Conservation (phyloP, 2,888 invertebrate species). For the Drosophila mettleri region DNA sequence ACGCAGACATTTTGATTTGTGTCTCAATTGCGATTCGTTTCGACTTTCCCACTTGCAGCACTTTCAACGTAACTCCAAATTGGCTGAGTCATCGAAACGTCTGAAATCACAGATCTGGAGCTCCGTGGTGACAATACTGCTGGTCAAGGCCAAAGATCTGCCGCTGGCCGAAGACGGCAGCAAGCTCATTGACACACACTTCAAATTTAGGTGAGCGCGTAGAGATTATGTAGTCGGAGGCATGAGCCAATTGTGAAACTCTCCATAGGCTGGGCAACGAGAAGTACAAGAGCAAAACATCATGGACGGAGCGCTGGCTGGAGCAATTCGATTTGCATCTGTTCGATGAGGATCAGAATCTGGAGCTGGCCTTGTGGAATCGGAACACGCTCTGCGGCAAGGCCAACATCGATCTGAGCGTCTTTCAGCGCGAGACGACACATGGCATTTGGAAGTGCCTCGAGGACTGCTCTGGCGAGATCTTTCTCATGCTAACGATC, state of each 20-base stretch:
- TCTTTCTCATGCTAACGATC: constrained; percentile 95
- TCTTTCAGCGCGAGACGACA: constrained; percentile 94
- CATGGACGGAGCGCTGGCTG: constrained; percentile 95
- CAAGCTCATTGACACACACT: constrained; percentile 95
- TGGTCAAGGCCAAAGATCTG: constrained; percentile 97
- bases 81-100: constrained; percentile 92
- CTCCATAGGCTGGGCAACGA: constrained; percentile 94
- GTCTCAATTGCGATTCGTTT: constrained; percentile 7
- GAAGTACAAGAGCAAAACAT: constrained; percentile 97
- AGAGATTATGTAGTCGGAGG: background rate
- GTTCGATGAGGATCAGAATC: constrained; percentile 96
- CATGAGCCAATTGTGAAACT: rapidly evolving
- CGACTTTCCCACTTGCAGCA: constrained; percentile 87
- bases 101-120: constrained; percentile 98
- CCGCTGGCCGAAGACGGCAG: constrained; percentile 93
- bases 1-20: background rate
- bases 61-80: constrained; percentile 90
- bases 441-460: constrained; percentile 95
- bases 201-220: constrained; percentile 93
- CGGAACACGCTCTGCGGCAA: constrained; percentile 86
- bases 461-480: constrained; percentile 94
- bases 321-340: constrained; percentile 99
- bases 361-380: constrained; percentile 95
- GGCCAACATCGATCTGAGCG: constrained; percentile 93
- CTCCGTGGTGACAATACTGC: constrained; percentile 97